Evolutionary conservation across 2,888 invertebrate genomes (phyloP).

Genomic region (Emmelina monodactyla): DNA sequence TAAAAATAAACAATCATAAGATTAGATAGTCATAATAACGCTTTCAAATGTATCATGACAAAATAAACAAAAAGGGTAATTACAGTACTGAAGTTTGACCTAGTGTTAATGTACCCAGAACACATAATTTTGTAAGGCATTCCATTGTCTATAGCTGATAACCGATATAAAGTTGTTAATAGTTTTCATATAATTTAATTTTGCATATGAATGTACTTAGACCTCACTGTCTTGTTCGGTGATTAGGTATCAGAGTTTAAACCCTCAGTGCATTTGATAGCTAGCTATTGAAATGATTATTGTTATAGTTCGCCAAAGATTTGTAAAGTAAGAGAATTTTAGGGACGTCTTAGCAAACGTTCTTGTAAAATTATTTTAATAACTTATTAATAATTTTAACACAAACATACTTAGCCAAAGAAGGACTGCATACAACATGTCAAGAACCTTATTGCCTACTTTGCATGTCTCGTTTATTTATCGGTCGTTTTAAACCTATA

Average conservation of each 20-base stretch:
- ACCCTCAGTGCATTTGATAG: conserved; percentile 32
- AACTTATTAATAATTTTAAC: conserved; percentile 13
- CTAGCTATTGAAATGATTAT: conserved; percentile 40
- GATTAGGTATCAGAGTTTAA: conserved; percentile 14
- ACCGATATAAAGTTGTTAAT: too few species aligned
- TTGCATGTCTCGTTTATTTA: conserved; percentile 50
- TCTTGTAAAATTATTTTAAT: conserved; percentile 40
- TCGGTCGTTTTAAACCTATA: conserved; percentile 37
- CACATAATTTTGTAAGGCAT: conserved; percentile 1
- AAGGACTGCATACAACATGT: conserved; percentile 34
- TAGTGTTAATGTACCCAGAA: neutral
- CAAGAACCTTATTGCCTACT: conserved; percentile 58
- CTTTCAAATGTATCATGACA: conserved; percentile 1
- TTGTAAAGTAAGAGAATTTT: conserved; percentile 48
- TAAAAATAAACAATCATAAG: neutral
- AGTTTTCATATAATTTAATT: conserved; percentile 7
- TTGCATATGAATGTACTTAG: conserved; percentile 10
- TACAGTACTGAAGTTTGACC: neutral
- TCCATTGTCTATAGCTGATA: neutral
- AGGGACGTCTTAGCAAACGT: conserved; percentile 29
- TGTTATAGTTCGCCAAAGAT: conserved; percentile 62
- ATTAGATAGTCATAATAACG: conserved; percentile 1
- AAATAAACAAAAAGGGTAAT: conserved; percentile 1
- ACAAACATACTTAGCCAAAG: conserved; percentile 23
- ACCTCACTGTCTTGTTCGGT: conserved; percentile 8